phyloP scores from a whole-genome alignment of 2,113 vertebrate genomes.

The Macroglossus sobrinus region DNA sequence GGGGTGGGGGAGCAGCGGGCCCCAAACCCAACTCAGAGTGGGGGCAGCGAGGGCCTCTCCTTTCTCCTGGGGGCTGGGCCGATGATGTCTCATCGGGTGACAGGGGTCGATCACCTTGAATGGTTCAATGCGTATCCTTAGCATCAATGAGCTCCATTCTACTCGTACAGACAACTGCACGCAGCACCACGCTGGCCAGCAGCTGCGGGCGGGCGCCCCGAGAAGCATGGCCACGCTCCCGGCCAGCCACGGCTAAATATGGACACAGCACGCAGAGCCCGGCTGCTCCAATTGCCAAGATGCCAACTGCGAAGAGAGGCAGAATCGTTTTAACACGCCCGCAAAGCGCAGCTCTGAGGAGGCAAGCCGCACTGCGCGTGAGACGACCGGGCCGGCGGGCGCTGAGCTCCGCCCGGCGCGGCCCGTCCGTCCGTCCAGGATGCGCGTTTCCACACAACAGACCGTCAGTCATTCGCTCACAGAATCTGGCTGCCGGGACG shows the following conservation, averaged over 20 bases:
- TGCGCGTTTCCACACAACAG: background rate
- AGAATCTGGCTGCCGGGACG: background rate
- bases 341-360: background rate
- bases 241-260: background rate
- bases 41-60: background rate
- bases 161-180: background rate
- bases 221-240: background rate
- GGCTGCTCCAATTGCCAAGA: background rate
- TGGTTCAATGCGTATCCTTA: background rate
- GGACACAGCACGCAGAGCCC: background rate
- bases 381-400: background rate
- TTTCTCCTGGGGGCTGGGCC: background rate
- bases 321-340: accelerated
- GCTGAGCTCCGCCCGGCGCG: background rate
- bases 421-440: background rate
- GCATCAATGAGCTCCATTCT: background rate
- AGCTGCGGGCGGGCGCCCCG: background rate
- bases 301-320: accelerated
- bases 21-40: background rate
- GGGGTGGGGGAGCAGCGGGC: accelerated
- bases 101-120: background rate
- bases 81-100: no score
- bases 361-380: background rate
- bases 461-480: background rate
- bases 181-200: background rate